Evolutionary conservation across 2,888 invertebrate genomes (phyloP).

Genomic region (Oxytorus armatus): DNA sequence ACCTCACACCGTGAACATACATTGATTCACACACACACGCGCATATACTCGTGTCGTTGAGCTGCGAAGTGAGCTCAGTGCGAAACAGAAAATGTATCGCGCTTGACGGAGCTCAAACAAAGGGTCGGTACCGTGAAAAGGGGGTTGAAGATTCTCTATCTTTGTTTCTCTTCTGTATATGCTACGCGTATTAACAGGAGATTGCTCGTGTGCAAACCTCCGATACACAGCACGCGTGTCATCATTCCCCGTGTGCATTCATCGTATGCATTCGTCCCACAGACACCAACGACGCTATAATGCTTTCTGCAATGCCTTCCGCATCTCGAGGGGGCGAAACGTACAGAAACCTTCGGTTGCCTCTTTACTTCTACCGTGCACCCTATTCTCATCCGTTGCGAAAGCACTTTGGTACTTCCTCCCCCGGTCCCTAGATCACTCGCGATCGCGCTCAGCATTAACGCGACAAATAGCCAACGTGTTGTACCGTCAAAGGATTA

Average conservation of each 20-base stretch:
- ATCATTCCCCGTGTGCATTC: conserved; percentile 46
- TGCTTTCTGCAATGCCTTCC: conserved; percentile 23
- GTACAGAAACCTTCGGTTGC: conserved; percentile 26
- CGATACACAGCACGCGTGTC: conserved; percentile 33
- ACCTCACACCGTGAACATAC: conserved; percentile 9
- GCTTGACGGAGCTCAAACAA: conserved; percentile 81
- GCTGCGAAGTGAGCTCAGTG: conserved; percentile 70
- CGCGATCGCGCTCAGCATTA: conserved; percentile 72
- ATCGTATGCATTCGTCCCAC: not conserved
- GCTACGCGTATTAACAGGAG: conserved; percentile 5
- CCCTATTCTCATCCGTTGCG: conserved; percentile 20
- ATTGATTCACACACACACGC: conserved; percentile 8
- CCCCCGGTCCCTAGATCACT: conserved; percentile 36
- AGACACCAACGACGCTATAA: conserved; percentile 10
- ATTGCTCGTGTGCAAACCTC: conserved; percentile 28
- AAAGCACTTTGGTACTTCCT: conserved; percentile 64
- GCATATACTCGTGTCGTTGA: conserved; percentile 31
- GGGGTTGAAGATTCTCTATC: conserved; percentile 68
- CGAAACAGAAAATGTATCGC: conserved; percentile 81
- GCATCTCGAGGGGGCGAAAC: conserved; percentile 26
- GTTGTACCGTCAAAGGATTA: conserved; percentile 74
- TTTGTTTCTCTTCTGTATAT: conserved; percentile 29
- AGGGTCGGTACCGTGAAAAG: conserved; percentile 74
- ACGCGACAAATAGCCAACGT: conserved; percentile 74
- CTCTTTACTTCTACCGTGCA: conserved; percentile 41